A percentile compares a stretch with the other conserved stretches of the same genome.
Evolutionary conservation across 1,140 invertebrate genomes (phyloP).

Genomic region (Tachypleus tridentatus): DNA sequence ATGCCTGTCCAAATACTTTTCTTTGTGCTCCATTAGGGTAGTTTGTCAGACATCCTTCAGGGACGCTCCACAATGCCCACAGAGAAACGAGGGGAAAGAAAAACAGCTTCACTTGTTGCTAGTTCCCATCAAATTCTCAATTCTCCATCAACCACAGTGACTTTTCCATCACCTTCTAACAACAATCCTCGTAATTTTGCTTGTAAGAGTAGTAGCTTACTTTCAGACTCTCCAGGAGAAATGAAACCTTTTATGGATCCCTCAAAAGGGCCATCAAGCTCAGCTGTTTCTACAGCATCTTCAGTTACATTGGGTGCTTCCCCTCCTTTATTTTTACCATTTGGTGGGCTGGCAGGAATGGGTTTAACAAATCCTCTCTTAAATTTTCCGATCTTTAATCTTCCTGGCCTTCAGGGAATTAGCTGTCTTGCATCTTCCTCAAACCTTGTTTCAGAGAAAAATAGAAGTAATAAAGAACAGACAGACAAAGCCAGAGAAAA

Average conservation of each 20-base stretch:
- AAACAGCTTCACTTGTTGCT: conserved; percentile 29
- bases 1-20: too few species aligned
- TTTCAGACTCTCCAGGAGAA: conserved; percentile 23
- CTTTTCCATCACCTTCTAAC: conserved; percentile 25
- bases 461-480: conserved; percentile 8
- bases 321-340: conserved; percentile 68
- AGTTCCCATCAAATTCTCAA: conserved; percentile 24
- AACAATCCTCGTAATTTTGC: conserved; percentile 25
- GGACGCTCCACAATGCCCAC: conserved; percentile 47
- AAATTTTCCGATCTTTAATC: conserved; percentile 65
- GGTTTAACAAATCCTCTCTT: conserved; percentile 62
- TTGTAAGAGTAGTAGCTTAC: conserved; percentile 12
- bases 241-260: conserved; percentile 27
- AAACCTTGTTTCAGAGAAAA: conserved; percentile 2
- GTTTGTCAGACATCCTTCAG: conserved; percentile 61
- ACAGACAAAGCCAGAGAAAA: conserved; percentile 1
- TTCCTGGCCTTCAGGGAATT: conserved; percentile 44
- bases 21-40: conserved; percentile 35
- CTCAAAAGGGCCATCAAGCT: conserved; percentile 29
- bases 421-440: conserved; percentile 8
- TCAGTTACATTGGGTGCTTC: conserved; percentile 34
- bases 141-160: conserved; percentile 17
- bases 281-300: conserved; percentile 28
- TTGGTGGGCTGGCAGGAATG: conserved; percentile 52
- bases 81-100: conserved; percentile 36